Base-by-base conservation (phyloP, 2,888 invertebrate species). In the Drosophila monieri region DNA sequence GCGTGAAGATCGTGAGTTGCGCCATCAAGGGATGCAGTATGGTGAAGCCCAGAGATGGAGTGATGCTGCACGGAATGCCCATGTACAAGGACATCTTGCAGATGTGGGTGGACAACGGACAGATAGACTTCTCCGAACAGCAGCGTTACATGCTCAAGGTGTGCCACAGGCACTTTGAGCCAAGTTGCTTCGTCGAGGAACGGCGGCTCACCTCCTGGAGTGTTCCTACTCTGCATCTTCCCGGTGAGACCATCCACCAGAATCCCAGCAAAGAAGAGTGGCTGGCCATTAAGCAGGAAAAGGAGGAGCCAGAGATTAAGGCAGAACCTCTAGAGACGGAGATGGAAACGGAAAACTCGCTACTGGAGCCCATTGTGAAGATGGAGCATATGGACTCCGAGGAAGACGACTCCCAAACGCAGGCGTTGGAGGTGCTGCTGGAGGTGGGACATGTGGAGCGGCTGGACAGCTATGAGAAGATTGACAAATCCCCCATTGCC, bases 101-200 rank as follows among this genome's bases (percentile, higher is more conserved):
- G 8, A 88, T 81, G 76, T 89, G 89, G 89, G 67, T 85, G 9
- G 69, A 87, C 18, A 89, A 90, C 43, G 79, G 86, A 1, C 77
- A 81, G 39, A 39, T 90, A 10, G 70, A 72, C n/a, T 65, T 74
- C 14, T 60, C 74, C 25, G 86, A 88, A 35, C 58, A 77, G 27
- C 81, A 81, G 23, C 78, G 81, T 1, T 83, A 88, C 52, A 69
- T 80, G 70, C 74, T 78, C n/a, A 89, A 80, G 35, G 79, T 90
- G n/a, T 90, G 89, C n/a, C 73, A 78, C 32, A 69, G 67, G 6
- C 89, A 90, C 55, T 90, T 90, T 37, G 90, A 90, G 39, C 6
- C 76, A 0, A 58, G 41, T 8, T 90, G 90, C 14, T 52, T 80
- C 6, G 52, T 60, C 15, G 74, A 70, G 18, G 76, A 78, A 18